phyloP scores from a whole-genome alignment of 2,113 vertebrate genomes.

The Tauraco erythrolophus region DNA sequence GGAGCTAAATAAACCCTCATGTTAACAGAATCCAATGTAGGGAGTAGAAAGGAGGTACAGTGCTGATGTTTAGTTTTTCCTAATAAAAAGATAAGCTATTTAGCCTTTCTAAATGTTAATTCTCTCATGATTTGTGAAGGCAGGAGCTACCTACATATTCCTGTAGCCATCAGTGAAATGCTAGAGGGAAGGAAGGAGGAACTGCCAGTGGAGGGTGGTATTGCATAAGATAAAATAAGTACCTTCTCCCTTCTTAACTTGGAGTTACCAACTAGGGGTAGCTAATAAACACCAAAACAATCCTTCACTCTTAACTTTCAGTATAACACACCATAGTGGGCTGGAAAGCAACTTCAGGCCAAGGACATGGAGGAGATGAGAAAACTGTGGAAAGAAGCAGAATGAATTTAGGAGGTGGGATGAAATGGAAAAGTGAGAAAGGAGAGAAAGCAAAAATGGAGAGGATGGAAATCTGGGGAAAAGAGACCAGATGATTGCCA shows the following conservation, averaged over 20 bases:
- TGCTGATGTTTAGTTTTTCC: neutral
- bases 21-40: neutral
- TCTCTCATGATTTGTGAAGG: neutral
- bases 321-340: neutral
- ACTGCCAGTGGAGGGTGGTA: slow-evolving; percentile 35
- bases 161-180: neutral
- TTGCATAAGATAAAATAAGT: neutral
- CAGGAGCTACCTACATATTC: neutral
- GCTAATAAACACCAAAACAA: neutral
- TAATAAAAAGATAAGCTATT: neutral
- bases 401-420: neutral
- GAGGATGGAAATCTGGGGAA: neutral
- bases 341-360: neutral
- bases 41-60: neutral
- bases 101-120: neutral
- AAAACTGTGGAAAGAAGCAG: neutral
- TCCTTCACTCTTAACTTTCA: neutral
- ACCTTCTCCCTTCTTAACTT: neutral
- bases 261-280: neutral
- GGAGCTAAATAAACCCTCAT: neutral
- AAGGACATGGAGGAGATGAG: neutral
- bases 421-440: neutral
- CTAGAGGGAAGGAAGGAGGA: neutral
- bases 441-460: neutral
- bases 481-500: neutral